phyloP scores from a whole-genome alignment of 2,797 vertebrate genomes.

The Semaprochilodus insignis region DNA sequence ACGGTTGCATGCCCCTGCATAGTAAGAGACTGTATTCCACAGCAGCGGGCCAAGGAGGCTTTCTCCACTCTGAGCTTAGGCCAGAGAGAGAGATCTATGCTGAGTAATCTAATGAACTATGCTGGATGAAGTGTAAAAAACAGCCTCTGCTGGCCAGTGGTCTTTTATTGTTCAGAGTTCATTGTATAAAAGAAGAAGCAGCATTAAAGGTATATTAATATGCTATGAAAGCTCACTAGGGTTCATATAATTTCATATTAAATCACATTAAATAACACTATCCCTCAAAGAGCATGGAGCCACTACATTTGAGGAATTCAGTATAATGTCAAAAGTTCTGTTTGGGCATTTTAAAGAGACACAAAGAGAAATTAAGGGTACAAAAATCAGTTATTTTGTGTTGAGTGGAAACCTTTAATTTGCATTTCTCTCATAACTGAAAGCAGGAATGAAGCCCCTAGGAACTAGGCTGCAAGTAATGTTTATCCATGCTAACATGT shows the following conservation, averaged over 20 bases:
- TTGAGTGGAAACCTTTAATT: background rate
- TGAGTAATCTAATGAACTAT: constrained; percentile 81
- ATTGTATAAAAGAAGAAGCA: constrained; percentile 34
- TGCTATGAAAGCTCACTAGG: constrained; percentile 40
- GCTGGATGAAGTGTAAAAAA: background rate
- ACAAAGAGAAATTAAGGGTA: background rate
- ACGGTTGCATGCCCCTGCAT: constrained; percentile 82
- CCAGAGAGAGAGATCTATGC: constrained; percentile 91
- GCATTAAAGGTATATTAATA: constrained; percentile 42
- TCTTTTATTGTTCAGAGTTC: constrained; percentile 66
- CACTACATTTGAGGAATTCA: background rate
- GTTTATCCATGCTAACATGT: background rate
- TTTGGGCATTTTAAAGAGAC: background rate
- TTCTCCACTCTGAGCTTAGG: constrained; percentile 88
- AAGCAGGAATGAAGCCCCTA: background rate
- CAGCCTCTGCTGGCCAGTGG: constrained; percentile 89
- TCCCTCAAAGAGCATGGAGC: background rate
- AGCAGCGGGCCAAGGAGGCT: constrained; percentile 89
- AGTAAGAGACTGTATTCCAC: constrained; percentile 90
- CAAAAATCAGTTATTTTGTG: background rate
- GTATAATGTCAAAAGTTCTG: background rate
- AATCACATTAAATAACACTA: background rate
- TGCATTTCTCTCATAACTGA: background rate
- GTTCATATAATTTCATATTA: constrained; percentile 18
- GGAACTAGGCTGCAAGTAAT: background rate